Evolutionary conservation across 2,113 vertebrate genomes (phyloP).

Genomic region (Dromas ardeola): DNA sequence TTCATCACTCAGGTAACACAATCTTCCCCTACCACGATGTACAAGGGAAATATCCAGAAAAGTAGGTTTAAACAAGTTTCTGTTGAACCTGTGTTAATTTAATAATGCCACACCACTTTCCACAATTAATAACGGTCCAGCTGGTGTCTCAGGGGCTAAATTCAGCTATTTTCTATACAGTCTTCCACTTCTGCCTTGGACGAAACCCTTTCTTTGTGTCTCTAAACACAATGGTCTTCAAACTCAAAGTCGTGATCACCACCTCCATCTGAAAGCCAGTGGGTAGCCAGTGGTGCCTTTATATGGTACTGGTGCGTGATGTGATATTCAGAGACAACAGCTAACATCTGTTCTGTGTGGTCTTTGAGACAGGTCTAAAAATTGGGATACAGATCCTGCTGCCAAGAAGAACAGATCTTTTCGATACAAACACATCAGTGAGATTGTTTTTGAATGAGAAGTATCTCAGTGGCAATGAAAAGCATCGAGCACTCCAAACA

Average conservation of each 20-base stretch:
- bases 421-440: not conserved
- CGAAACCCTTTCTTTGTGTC: not conserved
- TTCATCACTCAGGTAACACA: not conserved
- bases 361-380: not conserved
- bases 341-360: not conserved
- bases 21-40: not conserved
- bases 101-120: not conserved
- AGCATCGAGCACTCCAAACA: not conserved
- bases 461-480: not conserved
- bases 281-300: not conserved
- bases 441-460: not conserved
- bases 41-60: not conserved
- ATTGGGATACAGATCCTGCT: not conserved
- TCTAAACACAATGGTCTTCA: not conserved
- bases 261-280: not conserved
- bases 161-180: not conserved
- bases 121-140: not conserved
- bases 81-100: not conserved
- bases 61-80: not conserved
- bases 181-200: not conserved
- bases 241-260: not conserved
- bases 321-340: not conserved
- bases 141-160: not conserved
- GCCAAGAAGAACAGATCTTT: not conserved
- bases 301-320: rapidly evolving